Evolutionary conservation across 1,140 invertebrate genomes (phyloP).

Genomic region (Drosophila pachea): DNA sequence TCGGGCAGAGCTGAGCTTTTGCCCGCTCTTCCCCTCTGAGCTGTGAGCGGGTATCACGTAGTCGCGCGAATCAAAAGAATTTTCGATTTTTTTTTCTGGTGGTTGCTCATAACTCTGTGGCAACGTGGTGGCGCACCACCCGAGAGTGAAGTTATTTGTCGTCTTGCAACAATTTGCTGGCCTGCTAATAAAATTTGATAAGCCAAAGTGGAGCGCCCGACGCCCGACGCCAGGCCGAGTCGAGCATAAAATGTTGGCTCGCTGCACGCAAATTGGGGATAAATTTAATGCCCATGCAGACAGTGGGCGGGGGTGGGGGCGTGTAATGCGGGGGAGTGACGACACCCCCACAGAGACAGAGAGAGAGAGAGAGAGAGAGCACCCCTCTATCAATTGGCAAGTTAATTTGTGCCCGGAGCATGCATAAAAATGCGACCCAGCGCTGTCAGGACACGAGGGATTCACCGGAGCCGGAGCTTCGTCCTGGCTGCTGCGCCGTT

Average conservation of each 20-base stretch:
- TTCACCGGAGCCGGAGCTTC: slow-evolving; percentile 29
- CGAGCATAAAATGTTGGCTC: slow-evolving; percentile 65
- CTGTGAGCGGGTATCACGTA: no score
- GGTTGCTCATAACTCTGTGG: slow-evolving; percentile 42
- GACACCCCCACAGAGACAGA: background rate
- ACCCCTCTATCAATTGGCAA: slow-evolving; percentile 50
- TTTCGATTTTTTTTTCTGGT: slow-evolving; percentile 26
- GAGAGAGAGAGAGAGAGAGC: slow-evolving; percentile 46
- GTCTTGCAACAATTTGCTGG: slow-evolving; percentile 70
- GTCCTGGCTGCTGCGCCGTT: slow-evolving; percentile 30
- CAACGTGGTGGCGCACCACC: slow-evolving; percentile 16
- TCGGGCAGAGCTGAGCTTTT: background rate
- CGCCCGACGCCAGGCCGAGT: slow-evolving; percentile 23
- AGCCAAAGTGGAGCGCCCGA: slow-evolving; percentile 69
- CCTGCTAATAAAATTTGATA: slow-evolving; percentile 76
- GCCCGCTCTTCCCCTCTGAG: no score
- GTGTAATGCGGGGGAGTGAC: slow-evolving; percentile 46
- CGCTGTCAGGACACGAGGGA: slow-evolving; percentile 38
- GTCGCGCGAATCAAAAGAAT: no score
- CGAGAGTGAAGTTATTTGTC: slow-evolving; percentile 59
- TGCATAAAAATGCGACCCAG: slow-evolving; percentile 62
- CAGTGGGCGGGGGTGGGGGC: slow-evolving; percentile 8
- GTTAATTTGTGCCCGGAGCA: slow-evolving; percentile 60
- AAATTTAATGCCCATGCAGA: slow-evolving; percentile 55
- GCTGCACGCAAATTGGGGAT: slow-evolving; percentile 78